These are phyloP conservation scores for Mechanitis messenoides DNA, from an alignment of 2,888 invertebrate species.

Conservation along the genomic window DNA sequence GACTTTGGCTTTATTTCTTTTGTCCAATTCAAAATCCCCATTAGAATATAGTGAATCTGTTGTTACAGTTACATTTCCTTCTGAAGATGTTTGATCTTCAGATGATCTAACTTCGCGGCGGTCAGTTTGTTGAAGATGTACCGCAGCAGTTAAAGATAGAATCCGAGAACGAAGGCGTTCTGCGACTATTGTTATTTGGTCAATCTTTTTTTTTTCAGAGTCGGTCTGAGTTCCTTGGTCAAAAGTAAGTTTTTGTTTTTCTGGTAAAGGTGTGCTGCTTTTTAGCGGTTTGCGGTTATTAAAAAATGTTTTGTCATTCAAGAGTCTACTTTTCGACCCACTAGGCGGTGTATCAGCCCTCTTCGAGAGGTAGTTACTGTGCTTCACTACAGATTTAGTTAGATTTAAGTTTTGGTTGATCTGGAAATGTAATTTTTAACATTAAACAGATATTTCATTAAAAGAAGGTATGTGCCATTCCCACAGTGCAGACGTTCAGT, in stretches of 20 bases:
- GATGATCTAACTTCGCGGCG: conserved; percentile 16
- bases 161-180: conserved; percentile 41
- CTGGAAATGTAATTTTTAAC: conserved; percentile 19
- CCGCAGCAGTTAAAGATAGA: conserved; percentile 33
- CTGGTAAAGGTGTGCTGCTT: conserved; percentile 46
- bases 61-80: conserved; percentile 8
- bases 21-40: conserved; percentile 16
- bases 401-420: conserved; percentile 19
- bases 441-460: background rate
- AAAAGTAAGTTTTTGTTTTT: conserved; percentile 33
- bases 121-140: conserved; percentile 25
- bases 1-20: conserved; percentile 30
- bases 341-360: conserved; percentile 14
- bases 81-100: conserved; percentile 9
- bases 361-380: conserved; percentile 19
- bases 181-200: conserved; percentile 41
- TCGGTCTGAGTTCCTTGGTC: conserved; percentile 53
- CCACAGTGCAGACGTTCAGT: too few species aligned
- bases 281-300: conserved; percentile 34
- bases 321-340: conserved; percentile 19
- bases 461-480: too few species aligned
- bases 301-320: conserved; percentile 17
- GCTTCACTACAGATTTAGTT: conserved; percentile 23
- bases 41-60: conserved; percentile 17
- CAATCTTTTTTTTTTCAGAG: conserved; percentile 34